Base-by-base conservation (phyloP, 2,797 vertebrate species). In the Columba guinea region DNA sequence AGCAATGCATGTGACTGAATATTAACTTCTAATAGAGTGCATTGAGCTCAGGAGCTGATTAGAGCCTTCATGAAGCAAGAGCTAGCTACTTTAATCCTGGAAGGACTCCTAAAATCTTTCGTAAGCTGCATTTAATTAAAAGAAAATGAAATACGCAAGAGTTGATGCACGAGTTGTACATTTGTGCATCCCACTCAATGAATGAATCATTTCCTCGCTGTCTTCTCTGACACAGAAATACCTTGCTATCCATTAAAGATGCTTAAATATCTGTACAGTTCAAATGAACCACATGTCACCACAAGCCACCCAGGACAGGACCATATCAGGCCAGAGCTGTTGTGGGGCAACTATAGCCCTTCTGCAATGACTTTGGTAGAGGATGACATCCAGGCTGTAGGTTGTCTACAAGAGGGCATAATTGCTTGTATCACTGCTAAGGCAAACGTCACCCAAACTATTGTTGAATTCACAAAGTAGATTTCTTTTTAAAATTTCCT, bases 191-290 rank as follows among this genome's bases (percentile, higher is more conserved):
- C 96, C 95, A 96, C 91, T 96, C 96, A 85, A 82, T 71, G 86
- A 93, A 93, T 96, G 94, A 97, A 96, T 97, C 95, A 97, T 94
- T 94, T 95, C 83, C 80, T 85, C 92, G 89, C 90, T 83, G 49
- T 63, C 75, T 80, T 77, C 82, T 92, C 85, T 75, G 80, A 95
- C 94, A 90, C 62, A 88, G 59, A 94, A 93, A 94, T 94, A 88
- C 94, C 85, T 93, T 89, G 78, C 73, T 78, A 82, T 52, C 86
- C 79, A 84, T 91, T 88, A 87, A 93, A 93, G 71, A 81, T 55
- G 27, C 59, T 81, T 86, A 73, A 85, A 84, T 59, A 52, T 82
- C 89, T 91, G 84, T 89, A 76, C 0, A n/a, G 44, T 39, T 81
- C 24, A 51, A 60, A 17, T 24, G 56, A 77, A 44, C 70, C 49